phyloP scores from a whole-genome alignment of 2,888 invertebrate species.

The Acrocera orbiculus region DNA sequence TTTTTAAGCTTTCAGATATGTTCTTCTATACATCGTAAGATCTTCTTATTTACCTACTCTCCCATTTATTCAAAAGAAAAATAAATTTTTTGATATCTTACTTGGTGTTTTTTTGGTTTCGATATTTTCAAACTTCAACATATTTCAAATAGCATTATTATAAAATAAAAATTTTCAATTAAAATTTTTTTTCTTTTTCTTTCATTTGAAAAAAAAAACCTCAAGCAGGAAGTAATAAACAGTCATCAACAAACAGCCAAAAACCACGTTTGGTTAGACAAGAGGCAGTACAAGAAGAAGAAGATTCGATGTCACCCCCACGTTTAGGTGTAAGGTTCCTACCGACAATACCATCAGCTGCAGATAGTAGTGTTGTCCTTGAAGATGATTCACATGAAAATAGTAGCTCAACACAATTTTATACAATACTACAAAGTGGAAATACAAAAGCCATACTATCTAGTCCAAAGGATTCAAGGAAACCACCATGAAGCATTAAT shows the following conservation, averaged over 20 bases:
- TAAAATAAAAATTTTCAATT: background rate
- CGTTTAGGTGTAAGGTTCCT: constrained; percentile 41
- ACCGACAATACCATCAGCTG: constrained; percentile 56
- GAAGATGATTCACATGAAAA: constrained; percentile 38
- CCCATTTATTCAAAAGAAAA: no score
- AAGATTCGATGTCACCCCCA: constrained; percentile 35
- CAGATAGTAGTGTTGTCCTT: constrained; percentile 49
- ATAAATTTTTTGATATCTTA: no score
- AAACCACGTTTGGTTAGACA: constrained; percentile 67
- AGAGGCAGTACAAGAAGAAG: constrained; percentile 62
- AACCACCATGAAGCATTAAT: constrained; percentile 20
- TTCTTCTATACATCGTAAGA: no score
- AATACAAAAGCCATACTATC: constrained; percentile 17
- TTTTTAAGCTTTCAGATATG: no score
- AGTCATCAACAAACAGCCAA: constrained; percentile 20
- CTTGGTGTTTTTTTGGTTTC: no score
- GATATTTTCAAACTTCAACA: no score
- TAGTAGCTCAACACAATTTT: constrained; percentile 15
- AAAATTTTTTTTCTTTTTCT: constrained; percentile 1
- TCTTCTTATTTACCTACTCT: no score
- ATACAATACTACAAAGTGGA: constrained; percentile 16
- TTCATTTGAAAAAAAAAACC: no score
- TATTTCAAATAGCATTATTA: background rate
- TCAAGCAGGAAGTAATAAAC: constrained; percentile 27
- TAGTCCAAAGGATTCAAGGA: constrained; percentile 21